Base-by-base conservation (phyloP, 2,888 invertebrate genomes). In the Neelides folsomi region DNA sequence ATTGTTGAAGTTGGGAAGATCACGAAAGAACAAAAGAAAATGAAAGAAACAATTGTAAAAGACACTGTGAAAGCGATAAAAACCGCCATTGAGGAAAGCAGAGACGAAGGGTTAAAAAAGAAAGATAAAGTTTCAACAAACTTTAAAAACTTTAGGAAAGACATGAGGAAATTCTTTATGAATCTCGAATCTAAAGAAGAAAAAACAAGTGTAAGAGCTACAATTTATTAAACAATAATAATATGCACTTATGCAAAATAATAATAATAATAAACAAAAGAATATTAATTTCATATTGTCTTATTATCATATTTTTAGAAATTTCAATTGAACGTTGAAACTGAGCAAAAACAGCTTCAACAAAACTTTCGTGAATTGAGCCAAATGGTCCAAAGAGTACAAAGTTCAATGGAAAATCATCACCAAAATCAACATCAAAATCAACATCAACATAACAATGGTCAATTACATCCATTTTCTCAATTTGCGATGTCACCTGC, bases 111-210 rank as follows among this genome's bases (percentile, higher is more conserved):
- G 10, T 34, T 43, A 9, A 40, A 54, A 10, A 55, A 55, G 35
- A 54, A 56, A 18, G 61, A 61, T 10, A 56, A 55, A 52, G 49
- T 57, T 8, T 18, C 50, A 5, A 40, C 45, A 12, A 56, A 60
- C 34, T 42, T 61, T 3, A 61, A 59, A 45, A 60, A 62, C 40
- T 58, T 63, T 51, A 47, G 60, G n/a, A 56, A 56, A 45, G 61
- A 63, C 19, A 40, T 63, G 2, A 55, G 57, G 8, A 20, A 58
- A 27, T 43, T 63, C 27, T 34, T 54, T 5, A 47, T 52, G n/a
- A 58, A 60, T 12, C 34, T 58, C 9, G 53, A 55, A 19, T 36
- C 51, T 20, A 55, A 55, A 49, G 55, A 55, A 47, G 58, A 58
- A 7, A 27, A 16, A 6, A 49, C 50, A 37, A 53, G 53, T 12